Evolutionary conservation across 2,888 invertebrate species (phyloP).

Genomic region (Synanthedon tipuliformis): DNA sequence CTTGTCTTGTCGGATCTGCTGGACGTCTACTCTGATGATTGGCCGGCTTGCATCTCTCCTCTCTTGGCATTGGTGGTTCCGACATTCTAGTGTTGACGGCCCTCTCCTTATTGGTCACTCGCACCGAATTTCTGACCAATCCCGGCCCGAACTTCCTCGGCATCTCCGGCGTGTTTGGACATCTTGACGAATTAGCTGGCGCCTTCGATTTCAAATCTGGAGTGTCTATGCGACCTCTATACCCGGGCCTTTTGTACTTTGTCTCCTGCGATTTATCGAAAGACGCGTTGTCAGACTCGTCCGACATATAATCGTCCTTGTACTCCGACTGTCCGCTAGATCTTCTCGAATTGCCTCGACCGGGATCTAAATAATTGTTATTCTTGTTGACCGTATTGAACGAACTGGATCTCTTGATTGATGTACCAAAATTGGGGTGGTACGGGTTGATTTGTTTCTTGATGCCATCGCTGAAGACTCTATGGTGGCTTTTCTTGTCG

Average conservation of each 20-base stretch:
- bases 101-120: constrained; percentile 63
- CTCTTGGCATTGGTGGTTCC: constrained; percentile 60
- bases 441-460: constrained; percentile 16
- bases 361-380: constrained; percentile 46
- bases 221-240: constrained; percentile 74
- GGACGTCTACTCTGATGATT: constrained; percentile 56
- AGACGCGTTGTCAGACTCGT: constrained; percentile 55
- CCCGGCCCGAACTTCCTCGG: constrained; percentile 69
- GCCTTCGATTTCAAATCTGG: constrained; percentile 58
- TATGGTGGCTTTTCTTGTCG: constrained; percentile 39
- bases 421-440: constrained; percentile 38
- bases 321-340: constrained; percentile 49
- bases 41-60: constrained; percentile 41
- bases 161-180: constrained; percentile 74
- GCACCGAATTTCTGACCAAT: constrained; percentile 47
- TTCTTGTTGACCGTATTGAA: constrained; percentile 68
- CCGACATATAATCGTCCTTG: constrained; percentile 40
- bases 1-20: constrained; percentile 49
- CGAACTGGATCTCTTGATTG: constrained; percentile 76
- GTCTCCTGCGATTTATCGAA: constrained; percentile 51
- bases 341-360: constrained; percentile 30
- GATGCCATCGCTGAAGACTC: constrained; percentile 36
- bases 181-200: constrained; percentile 60
- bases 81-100: constrained; percentile 69
- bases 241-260: constrained; percentile 78